A percentile compares a stretch with the other conserved stretches of the same genome.
These are phyloP conservation scores for Chironomus riparius DNA, from an alignment of 2,888 invertebrate species.

Conservation along the genomic window DNA sequence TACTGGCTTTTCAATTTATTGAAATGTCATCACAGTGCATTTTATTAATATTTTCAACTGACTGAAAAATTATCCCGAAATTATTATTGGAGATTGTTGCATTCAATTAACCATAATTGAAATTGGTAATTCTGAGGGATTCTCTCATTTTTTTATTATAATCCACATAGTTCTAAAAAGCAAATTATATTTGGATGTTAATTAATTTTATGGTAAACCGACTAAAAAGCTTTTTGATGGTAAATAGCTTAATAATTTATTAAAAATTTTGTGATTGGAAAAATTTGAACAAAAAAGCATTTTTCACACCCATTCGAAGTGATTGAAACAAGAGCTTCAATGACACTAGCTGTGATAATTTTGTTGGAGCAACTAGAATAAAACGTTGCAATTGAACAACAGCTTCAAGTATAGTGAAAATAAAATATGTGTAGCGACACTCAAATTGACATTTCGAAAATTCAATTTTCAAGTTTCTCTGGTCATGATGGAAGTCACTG, in stretches of 20 bases:
- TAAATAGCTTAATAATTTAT: neutral
- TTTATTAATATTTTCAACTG: neutral
- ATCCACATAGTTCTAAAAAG: neutral
- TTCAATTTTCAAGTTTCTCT: slow-evolving; percentile 7
- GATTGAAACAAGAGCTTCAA: too few relatives aligned
- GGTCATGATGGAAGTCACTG: neutral
- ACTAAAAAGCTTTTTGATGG: neutral
- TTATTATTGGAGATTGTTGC: neutral
- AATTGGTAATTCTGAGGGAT: too few relatives aligned
- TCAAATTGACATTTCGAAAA: neutral
- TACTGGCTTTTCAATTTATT: neutral
- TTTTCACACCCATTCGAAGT: neutral
- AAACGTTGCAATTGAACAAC: too few relatives aligned
- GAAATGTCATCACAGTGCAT: neutral
- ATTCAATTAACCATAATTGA: neutral
- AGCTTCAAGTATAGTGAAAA: too few relatives aligned
- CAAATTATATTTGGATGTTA: neutral
- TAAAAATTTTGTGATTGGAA: neutral
- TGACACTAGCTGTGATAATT: too few relatives aligned
- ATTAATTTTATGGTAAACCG: neutral
- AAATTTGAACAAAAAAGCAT: neutral
- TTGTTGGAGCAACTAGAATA: too few relatives aligned
- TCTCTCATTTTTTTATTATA: too few relatives aligned
- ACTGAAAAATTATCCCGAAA: neutral
- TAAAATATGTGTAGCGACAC: neutral